phyloP scores from a whole-genome alignment of 2,113 vertebrate species.

The Prochilodus magdalenae region DNA sequence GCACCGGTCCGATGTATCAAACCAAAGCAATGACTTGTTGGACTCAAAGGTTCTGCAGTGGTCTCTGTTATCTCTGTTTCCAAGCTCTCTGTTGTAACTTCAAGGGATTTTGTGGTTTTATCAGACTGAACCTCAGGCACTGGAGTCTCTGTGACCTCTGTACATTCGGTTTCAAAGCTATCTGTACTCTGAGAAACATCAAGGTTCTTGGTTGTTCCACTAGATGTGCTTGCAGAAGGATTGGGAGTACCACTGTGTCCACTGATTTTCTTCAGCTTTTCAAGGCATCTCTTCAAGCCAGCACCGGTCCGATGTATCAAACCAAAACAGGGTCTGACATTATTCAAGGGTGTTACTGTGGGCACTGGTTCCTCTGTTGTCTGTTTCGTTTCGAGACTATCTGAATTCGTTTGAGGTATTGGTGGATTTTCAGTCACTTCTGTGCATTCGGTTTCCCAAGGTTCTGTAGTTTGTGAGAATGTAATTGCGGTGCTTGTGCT shows the following conservation, averaged over 20 bases:
- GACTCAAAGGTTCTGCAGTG: neutral
- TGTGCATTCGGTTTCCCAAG: neutral
- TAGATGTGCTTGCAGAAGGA: neutral
- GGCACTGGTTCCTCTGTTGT: neutral
- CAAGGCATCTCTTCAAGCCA: constrained; percentile 22
- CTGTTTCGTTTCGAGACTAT: neutral
- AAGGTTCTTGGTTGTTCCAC: neutral
- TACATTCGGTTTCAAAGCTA: neutral
- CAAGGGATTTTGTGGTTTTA: neutral
- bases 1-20: constrained; percentile 16
- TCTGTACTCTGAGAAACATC: neutral
- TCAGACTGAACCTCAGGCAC: too few relatives aligned
- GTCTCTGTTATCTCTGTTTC: neutral
- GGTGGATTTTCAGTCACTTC: neutral
- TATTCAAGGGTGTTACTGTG: neutral
- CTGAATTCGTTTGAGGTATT: neutral
- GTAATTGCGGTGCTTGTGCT: neutral
- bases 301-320: constrained; percentile 16
- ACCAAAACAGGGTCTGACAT: neutral
- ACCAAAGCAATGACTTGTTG: neutral
- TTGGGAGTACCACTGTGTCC: neutral
- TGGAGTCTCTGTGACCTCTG: neutral
- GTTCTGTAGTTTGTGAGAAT: neutral
- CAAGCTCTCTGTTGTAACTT: neutral
- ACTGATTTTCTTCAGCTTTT: neutral